Evolutionary conservation across 1,140 invertebrate genomes (phyloP).

Genomic region (Pseudomyrmex sp.): DNA sequence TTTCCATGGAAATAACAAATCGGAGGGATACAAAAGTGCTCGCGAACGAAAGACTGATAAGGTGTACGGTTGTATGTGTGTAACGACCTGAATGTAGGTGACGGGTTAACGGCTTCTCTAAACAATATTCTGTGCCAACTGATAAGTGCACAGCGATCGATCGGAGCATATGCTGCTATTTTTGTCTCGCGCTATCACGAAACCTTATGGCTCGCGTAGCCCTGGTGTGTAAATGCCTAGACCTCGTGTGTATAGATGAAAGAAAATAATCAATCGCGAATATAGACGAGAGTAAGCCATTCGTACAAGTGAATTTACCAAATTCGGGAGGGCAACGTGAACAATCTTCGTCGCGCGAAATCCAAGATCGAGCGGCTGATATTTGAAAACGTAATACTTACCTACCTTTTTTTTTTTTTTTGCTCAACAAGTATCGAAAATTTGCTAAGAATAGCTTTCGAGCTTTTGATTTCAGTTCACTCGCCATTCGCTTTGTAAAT

Average conservation of each 20-base stretch:
- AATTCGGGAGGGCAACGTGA: neutral
- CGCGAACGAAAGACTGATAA: constrained; percentile 8
- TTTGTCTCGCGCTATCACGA: constrained; percentile 49
- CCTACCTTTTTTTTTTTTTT: neutral
- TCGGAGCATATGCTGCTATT: constrained; percentile 47
- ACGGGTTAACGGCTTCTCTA: constrained; percentile 46
- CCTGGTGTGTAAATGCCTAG: neutral
- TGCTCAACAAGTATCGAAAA: neutral
- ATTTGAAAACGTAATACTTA: too few species aligned
- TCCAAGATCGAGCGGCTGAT: neutral
- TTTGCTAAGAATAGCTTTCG: neutral
- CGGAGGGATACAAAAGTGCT: neutral
- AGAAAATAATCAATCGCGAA: constrained; percentile 38
- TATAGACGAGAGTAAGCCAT: constrained; percentile 27
- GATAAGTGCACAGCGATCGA: constrained; percentile 56
- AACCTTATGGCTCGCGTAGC: constrained; percentile 27
- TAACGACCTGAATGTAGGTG: constrained; percentile 40
- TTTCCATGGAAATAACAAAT: neutral
- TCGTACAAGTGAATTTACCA: neutral
- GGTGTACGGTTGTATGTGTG: constrained; percentile 3
- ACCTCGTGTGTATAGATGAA: neutral
- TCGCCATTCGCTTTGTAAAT: constrained; percentile 12
- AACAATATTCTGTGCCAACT: constrained; percentile 33
- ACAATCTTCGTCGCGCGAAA: too few species aligned
- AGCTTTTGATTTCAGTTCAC: constrained; percentile 12